Conservation (phyloP, 1,140 invertebrate species). For the Lepidurus couesii region DNA sequence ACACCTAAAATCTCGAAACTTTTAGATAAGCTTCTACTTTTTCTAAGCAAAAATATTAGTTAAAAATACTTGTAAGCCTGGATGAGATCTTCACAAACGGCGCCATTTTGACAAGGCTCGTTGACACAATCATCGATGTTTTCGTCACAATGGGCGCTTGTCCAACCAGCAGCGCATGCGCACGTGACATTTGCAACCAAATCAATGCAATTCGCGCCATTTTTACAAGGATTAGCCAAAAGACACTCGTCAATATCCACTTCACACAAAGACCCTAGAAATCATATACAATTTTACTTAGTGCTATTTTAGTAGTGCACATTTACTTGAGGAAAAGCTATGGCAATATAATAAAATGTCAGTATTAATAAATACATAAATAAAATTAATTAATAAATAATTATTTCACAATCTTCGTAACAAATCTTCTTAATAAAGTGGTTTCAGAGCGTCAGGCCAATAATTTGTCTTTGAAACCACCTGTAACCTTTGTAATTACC, state of each 20-base stretch:
- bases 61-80: constrained; percentile 36
- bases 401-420: too few relatives aligned
- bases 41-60: not conserved
- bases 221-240: constrained; percentile 49
- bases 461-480: too few relatives aligned
- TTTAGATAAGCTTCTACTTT: not conserved
- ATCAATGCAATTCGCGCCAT: constrained; percentile 52
- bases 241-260: constrained; percentile 45
- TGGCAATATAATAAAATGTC: too few relatives aligned
- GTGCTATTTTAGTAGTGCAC: not conserved
- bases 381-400: too few relatives aligned
- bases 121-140: constrained; percentile 48
- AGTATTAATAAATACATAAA: too few relatives aligned
- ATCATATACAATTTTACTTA: constrained; percentile 34
- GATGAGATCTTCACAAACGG: constrained; percentile 42
- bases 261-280: constrained; percentile 48
- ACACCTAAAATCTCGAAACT: constrained; percentile 42
- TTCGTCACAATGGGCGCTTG: constrained; percentile 50
- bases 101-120: constrained; percentile 45
- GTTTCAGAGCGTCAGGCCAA: too few relatives aligned
- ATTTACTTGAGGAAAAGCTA: not conserved
- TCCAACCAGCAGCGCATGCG: constrained; percentile 53
- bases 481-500: constrained; percentile 40
- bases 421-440: too few relatives aligned
- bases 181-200: constrained; percentile 51